Base-by-base conservation (phyloP, 2,797 vertebrate species). In the Artibeus jamaicensis region DNA sequence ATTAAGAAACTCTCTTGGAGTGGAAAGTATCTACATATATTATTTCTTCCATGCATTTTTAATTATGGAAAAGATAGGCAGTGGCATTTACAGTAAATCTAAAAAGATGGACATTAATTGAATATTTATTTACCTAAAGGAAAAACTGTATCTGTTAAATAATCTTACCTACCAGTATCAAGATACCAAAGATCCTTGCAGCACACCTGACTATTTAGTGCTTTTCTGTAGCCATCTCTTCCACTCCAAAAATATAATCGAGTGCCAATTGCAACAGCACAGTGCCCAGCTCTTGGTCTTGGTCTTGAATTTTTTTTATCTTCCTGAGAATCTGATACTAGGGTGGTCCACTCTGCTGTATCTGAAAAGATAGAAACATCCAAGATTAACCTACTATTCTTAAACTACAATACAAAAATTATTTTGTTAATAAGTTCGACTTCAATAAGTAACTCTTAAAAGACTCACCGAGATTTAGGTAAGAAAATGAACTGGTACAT, bases 111-210 rank as follows among this genome's bases (percentile, higher is more conserved):
- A 55, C 18, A 55, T 85, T 74, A 86, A 57, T 68, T 57, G 18
- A 85, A 9, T 42, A 83, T 53, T 73, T 85, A 79, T 90, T 83
- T 95, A 95, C 50, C 46, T 95, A 73, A 55, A 71, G 32, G 34
- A 50, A 86, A 83, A 88, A 59, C 12, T 84, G 42, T 37, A 55
- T 77, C 81, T 93, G 39, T 78, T 93, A 93, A 96, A 93, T 94
- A 94, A 85, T 98, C 90, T 94, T 96, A 98, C 99, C 98, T 98
- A 99, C 99, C 99, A 94, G 99, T 99, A 98, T 99, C 99, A 98
- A 99, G 99, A 98, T 99, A 99, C 99, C 99, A 99, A 94, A 99
- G 99, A 98, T 99, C 99, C 97, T 99, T 99, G 98, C 99, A 99
- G 99, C 99, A 99, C 90, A 99, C 99, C 98, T 99, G 99, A 98